Percentiles rank a stretch among this genome's conserved stretches.
Conservation (phyloP, 2,113 vertebrate genomes). For the Gymnocephalus cernua region DNA sequence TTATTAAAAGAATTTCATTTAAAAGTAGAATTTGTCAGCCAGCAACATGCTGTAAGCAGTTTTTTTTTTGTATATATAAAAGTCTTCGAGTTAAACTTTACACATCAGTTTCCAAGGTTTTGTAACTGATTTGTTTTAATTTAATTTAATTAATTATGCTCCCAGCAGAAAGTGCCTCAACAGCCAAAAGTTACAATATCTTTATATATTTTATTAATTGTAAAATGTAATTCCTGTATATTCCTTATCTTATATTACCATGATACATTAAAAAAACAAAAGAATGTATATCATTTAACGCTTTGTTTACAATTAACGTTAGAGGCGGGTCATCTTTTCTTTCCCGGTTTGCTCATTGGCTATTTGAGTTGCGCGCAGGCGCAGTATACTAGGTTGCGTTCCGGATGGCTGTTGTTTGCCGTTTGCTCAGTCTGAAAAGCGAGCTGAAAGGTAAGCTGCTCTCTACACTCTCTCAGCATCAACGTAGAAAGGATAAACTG, state of each 20-base stretch:
- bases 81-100: neutral
- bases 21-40: neutral
- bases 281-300: neutral
- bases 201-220: neutral
- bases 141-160: no score
- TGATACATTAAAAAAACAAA: neutral
- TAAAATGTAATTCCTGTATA: neutral
- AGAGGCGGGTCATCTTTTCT: conserved; percentile 25
- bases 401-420: conserved; percentile 1
- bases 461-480: accelerated
- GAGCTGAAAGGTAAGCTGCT: conserved; percentile 53
- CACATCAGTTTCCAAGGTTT: neutral
- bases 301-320: conserved; percentile 50
- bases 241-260: neutral
- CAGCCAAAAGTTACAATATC: neutral
- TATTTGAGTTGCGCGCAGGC: conserved; percentile 27
- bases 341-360: conserved; percentile 59
- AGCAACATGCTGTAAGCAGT: no score
- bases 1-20: neutral
- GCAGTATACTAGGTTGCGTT: conserved; percentile 49
- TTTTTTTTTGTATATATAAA: neutral
- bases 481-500: neutral
- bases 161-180: neutral
- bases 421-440: conserved; percentile 2
- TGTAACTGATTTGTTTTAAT: neutral